Percentiles rank a stretch among this genome's conserved stretches.
These are phyloP conservation scores for Carcharodon carcharias DNA, from an alignment of 2,797 vertebrate species.

Conservation along the genomic window DNA sequence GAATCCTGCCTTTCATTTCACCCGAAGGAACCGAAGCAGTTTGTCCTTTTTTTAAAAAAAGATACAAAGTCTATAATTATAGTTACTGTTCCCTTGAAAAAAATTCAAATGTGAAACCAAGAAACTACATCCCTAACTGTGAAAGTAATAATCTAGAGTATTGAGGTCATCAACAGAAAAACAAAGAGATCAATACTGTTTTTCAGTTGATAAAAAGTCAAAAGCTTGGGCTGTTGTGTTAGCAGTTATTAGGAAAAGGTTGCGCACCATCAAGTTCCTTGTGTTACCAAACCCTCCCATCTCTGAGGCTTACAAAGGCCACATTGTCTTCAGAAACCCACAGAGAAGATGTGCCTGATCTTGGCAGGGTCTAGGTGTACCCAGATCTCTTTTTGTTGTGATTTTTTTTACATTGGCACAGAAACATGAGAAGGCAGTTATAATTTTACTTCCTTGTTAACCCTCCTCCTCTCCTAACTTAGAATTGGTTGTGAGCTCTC, in stretches of 20 bases:
- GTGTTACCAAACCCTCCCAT: conserved; percentile 55
- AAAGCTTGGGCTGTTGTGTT: conserved; percentile 42
- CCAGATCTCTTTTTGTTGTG: conserved; percentile 52
- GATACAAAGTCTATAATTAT: neutral
- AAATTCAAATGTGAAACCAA: conserved; percentile 1
- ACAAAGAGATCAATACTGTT: conserved; percentile 41
- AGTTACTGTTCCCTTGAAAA: neutral
- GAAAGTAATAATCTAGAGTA: conserved; percentile 40
- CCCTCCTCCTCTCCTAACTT: conserved; percentile 35
- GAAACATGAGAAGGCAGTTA: conserved; percentile 24
- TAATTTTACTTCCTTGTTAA: conserved; percentile 37
- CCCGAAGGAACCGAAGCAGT: neutral
- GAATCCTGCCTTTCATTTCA: neutral
- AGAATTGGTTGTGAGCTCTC: conserved; percentile 36
- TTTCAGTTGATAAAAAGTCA: conserved; percentile 40
- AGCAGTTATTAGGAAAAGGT: conserved; percentile 48
- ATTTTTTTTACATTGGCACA: conserved; percentile 37
- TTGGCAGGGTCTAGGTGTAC: conserved; percentile 58
- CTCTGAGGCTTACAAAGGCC: conserved; percentile 55
- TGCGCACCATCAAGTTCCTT: conserved; percentile 50
- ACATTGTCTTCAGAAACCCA: conserved; percentile 56
- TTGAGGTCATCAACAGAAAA: conserved; percentile 37
- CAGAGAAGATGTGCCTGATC: conserved; percentile 56
- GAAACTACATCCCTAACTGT: conserved; percentile 29
- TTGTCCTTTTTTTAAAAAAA: neutral